Evolutionary conservation across 2,888 invertebrate genomes (phyloP).

Genomic region (Sceliomorpha sp.): DNA sequence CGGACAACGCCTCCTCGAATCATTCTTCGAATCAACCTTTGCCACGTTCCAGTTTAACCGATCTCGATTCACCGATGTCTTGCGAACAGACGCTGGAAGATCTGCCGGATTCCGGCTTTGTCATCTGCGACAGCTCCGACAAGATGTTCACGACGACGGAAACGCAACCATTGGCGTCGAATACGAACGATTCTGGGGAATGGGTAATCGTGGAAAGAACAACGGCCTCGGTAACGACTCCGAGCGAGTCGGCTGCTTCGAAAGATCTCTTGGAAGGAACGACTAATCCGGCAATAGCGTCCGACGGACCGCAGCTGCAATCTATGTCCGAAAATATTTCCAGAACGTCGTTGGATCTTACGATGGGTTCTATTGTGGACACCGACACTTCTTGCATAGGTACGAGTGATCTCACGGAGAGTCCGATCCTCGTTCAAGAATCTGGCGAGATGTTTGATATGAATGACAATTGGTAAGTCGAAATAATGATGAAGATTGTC

Average conservation of each 20-base stretch:
- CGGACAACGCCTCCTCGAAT: conserved; percentile 38
- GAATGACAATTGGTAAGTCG: conserved; percentile 47
- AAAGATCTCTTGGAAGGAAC: conserved; percentile 69
- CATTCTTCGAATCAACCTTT: conserved; percentile 48
- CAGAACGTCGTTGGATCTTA: conserved; percentile 71
- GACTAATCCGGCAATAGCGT: conserved; percentile 68
- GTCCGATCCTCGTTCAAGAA: conserved; percentile 65
- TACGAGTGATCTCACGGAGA: conserved; percentile 70
- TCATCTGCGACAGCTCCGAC: conserved; percentile 71
- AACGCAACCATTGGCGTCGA: conserved; percentile 64
- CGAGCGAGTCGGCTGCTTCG: conserved; percentile 68
- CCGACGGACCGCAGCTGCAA: conserved; percentile 64
- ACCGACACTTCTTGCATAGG: conserved; percentile 73
- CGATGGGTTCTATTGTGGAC: conserved; percentile 72
- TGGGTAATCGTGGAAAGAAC: conserved; percentile 74
- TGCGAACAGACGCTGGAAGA: conserved; percentile 75
- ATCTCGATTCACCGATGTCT: conserved; percentile 77
- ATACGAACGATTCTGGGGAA: conserved; percentile 70
- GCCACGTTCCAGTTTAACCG: conserved; percentile 68
- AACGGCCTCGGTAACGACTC: conserved; percentile 68
- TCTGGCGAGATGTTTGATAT: conserved; percentile 63
- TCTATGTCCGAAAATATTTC: conserved; percentile 73
- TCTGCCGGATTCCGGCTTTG: conserved; percentile 72
- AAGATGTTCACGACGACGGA: conserved; percentile 72
- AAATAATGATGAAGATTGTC: no score